Percentiles rank a stretch among this genome's conserved stretches.
Evolutionary conservation across 1,140 invertebrate species (phyloP).

Genomic region (Conus ventricosus): DNA sequence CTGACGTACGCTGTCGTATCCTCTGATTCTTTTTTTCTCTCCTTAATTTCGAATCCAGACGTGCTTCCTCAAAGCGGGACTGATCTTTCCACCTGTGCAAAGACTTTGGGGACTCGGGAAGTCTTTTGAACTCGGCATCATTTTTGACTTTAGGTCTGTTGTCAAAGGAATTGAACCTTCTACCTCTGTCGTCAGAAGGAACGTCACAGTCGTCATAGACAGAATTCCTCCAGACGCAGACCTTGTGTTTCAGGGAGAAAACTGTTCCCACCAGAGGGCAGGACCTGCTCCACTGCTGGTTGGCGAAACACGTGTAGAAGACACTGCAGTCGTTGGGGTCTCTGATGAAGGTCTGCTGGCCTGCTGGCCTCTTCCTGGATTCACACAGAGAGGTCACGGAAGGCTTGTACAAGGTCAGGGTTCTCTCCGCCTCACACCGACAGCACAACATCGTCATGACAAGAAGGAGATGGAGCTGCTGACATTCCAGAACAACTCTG

Average conservation of each 20-base stretch:
- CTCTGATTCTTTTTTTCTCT: neutral
- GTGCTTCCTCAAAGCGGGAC: neutral
- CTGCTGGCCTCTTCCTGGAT: neutral
- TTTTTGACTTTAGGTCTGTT: neutral
- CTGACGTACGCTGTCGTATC: too few species aligned
- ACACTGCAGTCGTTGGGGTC: conserved; percentile 45
- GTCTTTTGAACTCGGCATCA: neutral
- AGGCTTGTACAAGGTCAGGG: conserved; percentile 31
- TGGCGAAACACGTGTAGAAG: conserved; percentile 48
- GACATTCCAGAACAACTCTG: neutral
- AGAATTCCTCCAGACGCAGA: conserved; percentile 49
- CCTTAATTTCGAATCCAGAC: neutral
- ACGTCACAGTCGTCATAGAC: conserved; percentile 45
- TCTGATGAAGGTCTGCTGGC: conserved; percentile 33
- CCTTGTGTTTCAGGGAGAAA: conserved; percentile 46
- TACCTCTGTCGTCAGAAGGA: neutral
- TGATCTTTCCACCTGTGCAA: neutral
- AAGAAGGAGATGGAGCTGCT: neutral
- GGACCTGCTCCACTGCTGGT: conserved; percentile 39
- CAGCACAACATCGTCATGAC: neutral
- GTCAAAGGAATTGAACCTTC: neutral
- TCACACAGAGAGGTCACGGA: conserved; percentile 25
- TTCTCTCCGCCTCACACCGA: neutral
- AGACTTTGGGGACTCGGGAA: neutral
- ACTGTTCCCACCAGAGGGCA: conserved; percentile 39